phyloP scores from a whole-genome alignment of 2,113 vertebrate genomes.

The Physeter macrocephalus region DNA sequence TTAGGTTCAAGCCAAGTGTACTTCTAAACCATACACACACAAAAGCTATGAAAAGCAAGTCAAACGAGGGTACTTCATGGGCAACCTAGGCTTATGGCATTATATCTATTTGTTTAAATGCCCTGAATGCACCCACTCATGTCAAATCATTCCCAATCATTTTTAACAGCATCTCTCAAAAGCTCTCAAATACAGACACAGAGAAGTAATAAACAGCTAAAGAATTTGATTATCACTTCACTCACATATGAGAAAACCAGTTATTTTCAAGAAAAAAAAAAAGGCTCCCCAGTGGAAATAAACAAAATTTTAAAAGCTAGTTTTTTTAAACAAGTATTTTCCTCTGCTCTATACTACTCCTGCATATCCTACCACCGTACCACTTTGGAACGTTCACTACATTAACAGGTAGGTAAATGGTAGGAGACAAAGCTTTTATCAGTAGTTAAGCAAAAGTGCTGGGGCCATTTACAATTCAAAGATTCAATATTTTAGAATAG shows the following conservation, averaged over 20 bases:
- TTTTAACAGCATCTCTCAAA: slow-evolving; percentile 2
- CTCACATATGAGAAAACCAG: background rate
- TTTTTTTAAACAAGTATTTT: slow-evolving; percentile 19
- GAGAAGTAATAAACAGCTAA: background rate
- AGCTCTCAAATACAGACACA: background rate
- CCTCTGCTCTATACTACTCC: background rate
- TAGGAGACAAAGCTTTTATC: slow-evolving; percentile 7
- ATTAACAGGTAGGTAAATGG: background rate
- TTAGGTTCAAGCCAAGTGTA: background rate
- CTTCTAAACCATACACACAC: background rate
- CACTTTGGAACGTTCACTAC: background rate
- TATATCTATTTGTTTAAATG: background rate
- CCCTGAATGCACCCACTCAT: background rate
- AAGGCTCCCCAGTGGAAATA: background rate
- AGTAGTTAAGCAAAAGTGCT: slow-evolving; percentile 40
- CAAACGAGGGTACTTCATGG: background rate
- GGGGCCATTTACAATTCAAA: background rate
- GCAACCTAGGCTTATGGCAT: background rate
- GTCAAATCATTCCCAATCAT: background rate
- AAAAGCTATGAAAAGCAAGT: background rate
- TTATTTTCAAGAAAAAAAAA: slow-evolving; percentile 13
- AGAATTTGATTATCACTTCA: slow-evolving; percentile 6
- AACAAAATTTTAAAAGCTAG: background rate
- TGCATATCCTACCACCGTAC: background rate
- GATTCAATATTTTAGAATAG: background rate